Evolutionary conservation across 2,888 invertebrate genomes (phyloP), one percentile per base, ranked within the genome.

Genomic region (Lumbricus terrestris): DNA sequence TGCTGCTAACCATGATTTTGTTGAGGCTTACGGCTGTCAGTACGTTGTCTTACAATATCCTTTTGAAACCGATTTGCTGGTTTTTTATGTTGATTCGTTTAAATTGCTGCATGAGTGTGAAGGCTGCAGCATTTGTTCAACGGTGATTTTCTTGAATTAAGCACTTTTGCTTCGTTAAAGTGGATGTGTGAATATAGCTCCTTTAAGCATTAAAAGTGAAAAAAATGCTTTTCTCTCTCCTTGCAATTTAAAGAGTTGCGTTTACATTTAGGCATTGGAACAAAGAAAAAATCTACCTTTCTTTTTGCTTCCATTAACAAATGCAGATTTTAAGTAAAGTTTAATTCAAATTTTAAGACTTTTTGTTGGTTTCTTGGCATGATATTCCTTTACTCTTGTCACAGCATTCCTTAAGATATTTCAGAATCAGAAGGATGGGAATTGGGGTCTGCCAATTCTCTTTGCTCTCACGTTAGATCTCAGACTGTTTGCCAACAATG

Each of bases 371-470:
- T 38, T 33, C 4, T n/a, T 88, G 38, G n/a, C 33, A 1, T 37
- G 20, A n/a, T 15, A 40, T 47, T 88, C 88, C n/a, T 15, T 13
- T n/a, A 69, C 69, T 69, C n/a, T 5, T 69, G 29, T 13, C 89
- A 95, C 93, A 93, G 96, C 96, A 0, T 96, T 98, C 88, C 97
- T 97, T 0, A 97, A 97, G 94, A 96, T 98, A 90, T 95, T 99
- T 89, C 98, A 98, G 95, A 95, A 96, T 69, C 97, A 97, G 93
- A 98, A 97, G 93, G 99, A 99, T 93, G 98, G 98, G 93, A 99
- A 99, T 95, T 99, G 99, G 99, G 97, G 97, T 93, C 95, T 99
- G n/a, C 97, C 98, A 0, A 96, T 99, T 18, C 97, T 99, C 97
- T 98, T 97, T 94, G 96, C 96, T 0, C 96, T 97, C 29, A 98